Percentiles rank a stretch among this genome's conserved stretches.
phyloP scores from a whole-genome alignment of 1,140 invertebrate species.

The Zaprionus tsacasi region DNA sequence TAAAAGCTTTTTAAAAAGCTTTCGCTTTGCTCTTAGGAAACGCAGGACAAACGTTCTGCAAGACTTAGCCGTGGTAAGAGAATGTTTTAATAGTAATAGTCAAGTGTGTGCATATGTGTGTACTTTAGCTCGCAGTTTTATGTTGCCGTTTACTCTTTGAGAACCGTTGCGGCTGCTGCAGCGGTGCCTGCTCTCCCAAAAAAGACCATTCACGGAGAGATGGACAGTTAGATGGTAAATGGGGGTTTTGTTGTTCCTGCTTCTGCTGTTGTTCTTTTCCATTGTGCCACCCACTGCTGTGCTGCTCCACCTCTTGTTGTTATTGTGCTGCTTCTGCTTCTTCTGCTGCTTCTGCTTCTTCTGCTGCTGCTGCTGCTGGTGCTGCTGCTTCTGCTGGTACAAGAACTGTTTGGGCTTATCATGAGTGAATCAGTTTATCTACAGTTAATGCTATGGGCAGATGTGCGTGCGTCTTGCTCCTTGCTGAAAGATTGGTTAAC shows the following conservation, averaged over 20 bases:
- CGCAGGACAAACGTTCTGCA: conserved; percentile 3
- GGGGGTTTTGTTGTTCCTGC: conserved; percentile 35
- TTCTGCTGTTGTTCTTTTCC: conserved; percentile 45
- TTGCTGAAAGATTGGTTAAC: conserved; percentile 4
- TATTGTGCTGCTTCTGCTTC: conserved; percentile 31
- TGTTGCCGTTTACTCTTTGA: conserved; percentile 50
- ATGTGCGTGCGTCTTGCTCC: conserved; percentile 39
- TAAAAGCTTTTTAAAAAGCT: conserved; percentile 25
- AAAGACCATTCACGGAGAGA: conserved; percentile 60
- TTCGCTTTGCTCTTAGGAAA: conserved; percentile 20
- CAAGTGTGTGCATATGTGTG: conserved; percentile 1
- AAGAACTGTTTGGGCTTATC: conserved; percentile 75
- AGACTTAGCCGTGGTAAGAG: neutral
- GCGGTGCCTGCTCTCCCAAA: conserved; percentile 37
- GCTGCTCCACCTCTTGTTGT: conserved; percentile 4
- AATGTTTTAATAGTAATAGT: conserved; percentile 13
- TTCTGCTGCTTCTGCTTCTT: neutral
- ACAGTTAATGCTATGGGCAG: conserved; percentile 64
- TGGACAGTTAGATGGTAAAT: conserved; percentile 68
- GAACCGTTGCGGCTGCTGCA: conserved; percentile 39
- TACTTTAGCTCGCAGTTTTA: conserved; percentile 22
- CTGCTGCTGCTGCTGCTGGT: conserved; percentile 30
- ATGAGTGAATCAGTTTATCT: conserved; percentile 75
- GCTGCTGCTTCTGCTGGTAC: conserved; percentile 57
- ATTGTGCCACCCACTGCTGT: conserved; percentile 20